Base-by-base conservation (phyloP, 2,113 vertebrate genomes). In the Nibea coibor region DNA sequence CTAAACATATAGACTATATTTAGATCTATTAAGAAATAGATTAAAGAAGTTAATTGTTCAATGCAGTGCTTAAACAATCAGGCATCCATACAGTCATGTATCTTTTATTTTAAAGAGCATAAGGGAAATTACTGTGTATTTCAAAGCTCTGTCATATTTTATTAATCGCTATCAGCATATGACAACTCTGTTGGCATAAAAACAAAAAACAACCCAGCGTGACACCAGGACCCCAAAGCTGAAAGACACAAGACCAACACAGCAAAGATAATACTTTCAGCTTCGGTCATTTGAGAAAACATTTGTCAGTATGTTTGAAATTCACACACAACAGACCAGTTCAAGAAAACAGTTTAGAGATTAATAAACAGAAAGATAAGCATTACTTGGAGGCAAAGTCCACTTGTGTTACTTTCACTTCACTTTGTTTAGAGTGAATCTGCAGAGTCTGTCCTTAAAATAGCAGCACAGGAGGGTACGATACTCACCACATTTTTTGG, bases 401-500 rank as follows among this genome's bases (percentile, higher is more conserved):
- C 3, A 35, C 9, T 39, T 65, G 59, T 9, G 5, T 58, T 42
- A 8, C 16, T 53, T 51, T 73, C 5, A 50, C 2, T 59, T 68
- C 7, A 45, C 10, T 35, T 42, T 58, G 31, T 51, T 78, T 68
- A 11, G 5, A 43, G 2, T 68, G 20, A 11, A 64, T n/a, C 24
- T 28, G 6, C 15, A 47, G 43, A 39, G 48, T 4, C 39, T 4
- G 4, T 24, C 9, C 12, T 58, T 15, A 56, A 58, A 74, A 47
- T 4, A 47, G 16, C 20, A 66, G 31, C 5, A 22, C n/a, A 53
- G 42, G 62, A 72, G 4, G 9, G 3, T 56, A 8, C 5, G 4
- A 1, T 31, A 77, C 96, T 96, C 95, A 99, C 98, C 96, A 97
- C 96, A 94, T 98, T 96, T 93, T 98, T 97, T 16, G 98, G 97